These are phyloP conservation scores for Hirtodrosophila duncani DNA, from an alignment of 2,888 invertebrate genomes.

Conservation along the genomic window DNA sequence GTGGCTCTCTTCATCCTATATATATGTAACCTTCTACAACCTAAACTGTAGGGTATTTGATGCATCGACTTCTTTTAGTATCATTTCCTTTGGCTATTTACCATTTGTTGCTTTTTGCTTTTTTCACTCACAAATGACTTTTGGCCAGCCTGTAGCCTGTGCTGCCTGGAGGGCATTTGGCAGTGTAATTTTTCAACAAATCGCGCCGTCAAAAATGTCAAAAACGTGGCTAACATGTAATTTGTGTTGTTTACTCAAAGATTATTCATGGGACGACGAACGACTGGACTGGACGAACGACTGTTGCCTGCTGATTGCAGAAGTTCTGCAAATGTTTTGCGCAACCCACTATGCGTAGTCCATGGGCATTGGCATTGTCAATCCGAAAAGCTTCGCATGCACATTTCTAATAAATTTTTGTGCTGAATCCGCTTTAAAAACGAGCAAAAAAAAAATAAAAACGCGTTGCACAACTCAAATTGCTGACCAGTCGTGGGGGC, in stretches of 20 bases:
- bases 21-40: no score
- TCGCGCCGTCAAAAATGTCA: constrained; percentile 29
- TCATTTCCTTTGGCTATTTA: not conserved
- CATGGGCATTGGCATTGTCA: constrained; percentile 44
- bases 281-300: not conserved
- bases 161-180: no score
- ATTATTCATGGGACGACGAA: constrained; percentile 49
- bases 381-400: constrained; percentile 62
- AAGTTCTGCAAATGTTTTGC: no score
- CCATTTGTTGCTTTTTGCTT: not conserved
- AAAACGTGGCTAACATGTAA: constrained; percentile 53
- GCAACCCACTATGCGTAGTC: constrained; percentile 21
- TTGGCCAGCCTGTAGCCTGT: constrained; percentile 39
- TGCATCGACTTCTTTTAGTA: not conserved
- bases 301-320: constrained; percentile 24
- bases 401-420: constrained; percentile 69
- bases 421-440: constrained; percentile 71
- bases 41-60: no score
- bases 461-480: constrained; percentile 47
- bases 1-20: no score
- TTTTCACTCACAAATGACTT: constrained; percentile 37
- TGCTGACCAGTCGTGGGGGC: constrained; percentile 54
- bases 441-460: constrained; percentile 11
- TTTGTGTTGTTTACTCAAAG: constrained; percentile 67
- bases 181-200: constrained; percentile 55